Base-by-base conservation (phyloP, 2,797 vertebrate species). In the Huso huso region DNA sequence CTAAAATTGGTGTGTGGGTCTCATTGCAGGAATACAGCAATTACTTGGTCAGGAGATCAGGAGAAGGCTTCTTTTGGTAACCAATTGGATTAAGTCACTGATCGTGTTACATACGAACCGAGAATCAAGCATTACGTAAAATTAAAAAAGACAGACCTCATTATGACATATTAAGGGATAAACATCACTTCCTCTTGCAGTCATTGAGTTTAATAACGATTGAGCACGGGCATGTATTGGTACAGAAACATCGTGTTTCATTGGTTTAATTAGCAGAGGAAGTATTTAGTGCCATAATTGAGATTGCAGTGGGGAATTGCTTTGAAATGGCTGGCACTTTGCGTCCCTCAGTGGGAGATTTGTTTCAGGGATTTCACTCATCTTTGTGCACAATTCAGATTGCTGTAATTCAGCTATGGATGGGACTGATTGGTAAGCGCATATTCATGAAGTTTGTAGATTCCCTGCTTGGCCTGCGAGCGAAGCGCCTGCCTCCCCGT, bases 31-130 rank as follows among this genome's bases (percentile, higher is more conserved):
- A 97, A 96, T 96, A 90, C 92, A 83, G 88, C 94, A 97, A 97
- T 98, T 97, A 97, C 92, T 94, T 95, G 94, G 96, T 18, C 15
- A 98, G 97, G 95, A 95, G 94, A 96, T 96, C 93, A 87, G 91
- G 89, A 92, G 93, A 93, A 89, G 88, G 90, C 92, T 95, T 93
- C 90, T 93, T 37, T 91, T 92, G 93, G 96, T 97, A 93, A 94
- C 91, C 93, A 95, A 95, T 95, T 95, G 92, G 87, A 94, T 88
- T 86, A 83, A 91, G 91, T 91, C 87, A 85, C 88, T 52, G 93
- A 93, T 97, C 92, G 89, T 87, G 89, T 97, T 96, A 94, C 95
- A 37, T 37, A 37, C 23, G 23, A 37, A 37, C 2, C 23, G 23
- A 3, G 23, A 37, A 37, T 37, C 23, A 37, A 37, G 4, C 23